Evolutionary conservation across 1,140 invertebrate genomes (phyloP), one percentile per base, ranked within the genome.

Genomic region (Platorchestia sp.): DNA sequence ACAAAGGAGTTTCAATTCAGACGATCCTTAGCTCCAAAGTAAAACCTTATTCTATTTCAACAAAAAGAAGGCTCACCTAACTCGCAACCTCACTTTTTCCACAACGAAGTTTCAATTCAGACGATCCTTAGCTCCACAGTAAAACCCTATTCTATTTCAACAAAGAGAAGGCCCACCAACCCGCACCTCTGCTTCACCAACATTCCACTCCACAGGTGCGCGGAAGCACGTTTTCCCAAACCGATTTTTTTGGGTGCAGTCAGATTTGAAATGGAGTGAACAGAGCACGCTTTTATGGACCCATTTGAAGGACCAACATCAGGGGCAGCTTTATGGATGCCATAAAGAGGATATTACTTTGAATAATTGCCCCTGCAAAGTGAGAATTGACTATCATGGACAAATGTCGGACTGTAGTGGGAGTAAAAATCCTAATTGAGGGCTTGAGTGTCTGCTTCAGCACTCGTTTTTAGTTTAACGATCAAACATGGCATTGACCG

Each of bases 281-380:
- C 42, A 89, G 87, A 89, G 87, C 43, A 42, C 41, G 41, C 14
- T 89, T 89, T 89, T 44, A 89, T 89, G 87, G 87, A 27, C 41
- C 43, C n/a, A 89, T 89, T 89, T 89, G n/a, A 89, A 89, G 53
- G 43, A 41, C 36, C 43, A 89, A 41, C 87, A 89, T 89, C 87
- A 89, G 87, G 87, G 41, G 87, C 87, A 42, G 87, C 6, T 89
- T 89, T 44, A 89, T 89, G 87, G 87, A 14, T 19, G 87, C 87
- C 87, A 89, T 89, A 89, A 89, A 42, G 87, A 89, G 87, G 87
- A 89, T 41, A 89, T 89, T 89, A 89, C 87, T 89, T 89, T 89
- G 87, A 89, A 89, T 89, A 89, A 89, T 89, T 89, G 87, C 87
- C 43, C 87, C 36, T 89, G 87, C 43, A 89, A 89, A 89, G 87